phyloP scores from a whole-genome alignment of 2,113 vertebrate species.

The Chaenocephalus aceratus region DNA sequence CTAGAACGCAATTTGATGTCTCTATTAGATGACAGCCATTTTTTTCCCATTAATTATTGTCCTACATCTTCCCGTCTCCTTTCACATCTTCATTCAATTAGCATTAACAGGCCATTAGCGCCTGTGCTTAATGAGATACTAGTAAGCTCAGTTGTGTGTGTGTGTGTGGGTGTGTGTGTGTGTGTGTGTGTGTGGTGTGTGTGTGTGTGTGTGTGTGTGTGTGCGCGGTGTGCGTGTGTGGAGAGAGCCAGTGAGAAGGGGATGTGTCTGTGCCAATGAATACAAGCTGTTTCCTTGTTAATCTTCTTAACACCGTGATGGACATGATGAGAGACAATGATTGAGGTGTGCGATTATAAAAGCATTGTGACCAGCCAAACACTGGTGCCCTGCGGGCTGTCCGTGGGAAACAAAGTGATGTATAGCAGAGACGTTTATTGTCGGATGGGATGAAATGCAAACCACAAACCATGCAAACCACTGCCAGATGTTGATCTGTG shows the following conservation, averaged over 20 bases:
- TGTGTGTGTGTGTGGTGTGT: too few relatives aligned
- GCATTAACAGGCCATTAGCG: constrained; percentile 52
- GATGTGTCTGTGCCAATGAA: constrained; percentile 17
- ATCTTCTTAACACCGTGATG: constrained; percentile 33
- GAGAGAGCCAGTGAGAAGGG: constrained; percentile 7
- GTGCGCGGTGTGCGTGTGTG: too few relatives aligned
- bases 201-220: too few relatives aligned
- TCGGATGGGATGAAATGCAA: constrained; percentile 68
- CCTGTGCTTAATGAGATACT: constrained; percentile 49
- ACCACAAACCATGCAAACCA: constrained; percentile 65
- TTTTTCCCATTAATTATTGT: constrained; percentile 32
- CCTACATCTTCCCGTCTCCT: constrained; percentile 36
- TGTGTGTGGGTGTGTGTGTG: background rate
- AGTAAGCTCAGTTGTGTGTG: constrained; percentile 44
- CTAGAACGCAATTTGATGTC: constrained; percentile 38
- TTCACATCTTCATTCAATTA: constrained; percentile 63
- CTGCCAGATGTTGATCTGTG: constrained; percentile 73
- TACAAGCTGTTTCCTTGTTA: constrained; percentile 38
- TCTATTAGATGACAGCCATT: constrained; percentile 40
- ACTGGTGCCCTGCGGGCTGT: constrained; percentile 33
- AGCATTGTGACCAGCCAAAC: constrained; percentile 23
- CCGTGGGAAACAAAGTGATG: constrained; percentile 58
- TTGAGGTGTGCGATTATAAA: constrained; percentile 45
- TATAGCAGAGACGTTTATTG: constrained; percentile 62
- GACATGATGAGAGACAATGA: constrained; percentile 45